Base-by-base conservation (phyloP, 2,888 invertebrate genomes). In the Dryobotodes eremita region DNA sequence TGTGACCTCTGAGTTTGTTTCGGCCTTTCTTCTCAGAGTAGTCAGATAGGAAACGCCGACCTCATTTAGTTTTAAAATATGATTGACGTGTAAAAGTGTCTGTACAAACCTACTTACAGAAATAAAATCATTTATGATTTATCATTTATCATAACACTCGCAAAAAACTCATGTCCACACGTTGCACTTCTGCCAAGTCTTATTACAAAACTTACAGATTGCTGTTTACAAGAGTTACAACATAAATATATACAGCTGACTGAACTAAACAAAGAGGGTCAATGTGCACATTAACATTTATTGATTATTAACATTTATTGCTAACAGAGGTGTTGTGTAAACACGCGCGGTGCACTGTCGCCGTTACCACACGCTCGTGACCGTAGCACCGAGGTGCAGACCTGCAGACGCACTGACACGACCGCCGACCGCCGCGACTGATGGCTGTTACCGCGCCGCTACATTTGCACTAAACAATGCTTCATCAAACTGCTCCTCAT, bases 151-250 rank as follows among this genome's bases (percentile, higher is more conserved):
- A n/a, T n/a, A n/a, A n/a, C n/a, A n/a, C n/a, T n/a, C n/a, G n/a
- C 2, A n/a, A 48, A 36, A 55, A 26, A 64, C 71, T 53, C 20
- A 46, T 26, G 3, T 57, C 42, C 50, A 53, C 53, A 36, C 0
- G 0, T 61, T 79, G 69, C 69, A 73, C 73, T 66, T 31, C 48
- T 80, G 82, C 84, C 84, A 84, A 79, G 61, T 79, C 17, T 79
- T 79, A 70, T 61, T 36, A 70, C 42, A 61, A 84, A 36, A 69
- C 53, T 36, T n/a, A 71, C 46, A 78, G 17, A 64, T 50, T 31
- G 23, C 26, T 55, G 53, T 70, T 53, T 71, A 15, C 8, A 65
- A 48, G 13, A 68, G 48, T 77, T 62, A 31, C 78, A 83, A 62
- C 68, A 78, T 46, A 64, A 64, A 66, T 55, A 55, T 48, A 26